Conservation (phyloP, 2,888 invertebrate species). For the Drosophila conformis region DNA sequence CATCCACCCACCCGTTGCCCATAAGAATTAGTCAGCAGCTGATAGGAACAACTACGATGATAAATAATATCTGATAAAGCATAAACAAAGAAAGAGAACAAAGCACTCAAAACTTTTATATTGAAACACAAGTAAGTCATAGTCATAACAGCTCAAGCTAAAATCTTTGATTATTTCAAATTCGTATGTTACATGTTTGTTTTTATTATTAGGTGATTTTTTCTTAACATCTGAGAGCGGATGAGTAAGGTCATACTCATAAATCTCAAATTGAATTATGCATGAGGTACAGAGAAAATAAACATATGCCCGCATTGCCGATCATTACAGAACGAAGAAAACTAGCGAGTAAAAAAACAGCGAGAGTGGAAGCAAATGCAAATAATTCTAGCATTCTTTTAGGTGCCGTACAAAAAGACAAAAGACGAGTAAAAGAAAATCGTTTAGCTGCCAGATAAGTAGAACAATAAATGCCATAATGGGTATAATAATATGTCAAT, state of each 20-base stretch:
- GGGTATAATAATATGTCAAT: not conserved
- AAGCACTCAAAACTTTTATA: not conserved
- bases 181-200: not conserved
- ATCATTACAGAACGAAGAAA: conserved; percentile 11
- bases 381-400: conserved; percentile 57
- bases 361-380: not conserved
- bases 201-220: not conserved
- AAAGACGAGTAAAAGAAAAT: not conserved
- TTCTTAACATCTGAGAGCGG: not conserved
- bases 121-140: not conserved
- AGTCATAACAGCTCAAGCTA: not conserved
- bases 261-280: conserved; percentile 58
- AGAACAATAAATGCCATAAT: not conserved
- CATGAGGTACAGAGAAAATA: conserved; percentile 14
- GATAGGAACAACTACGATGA: not conserved
- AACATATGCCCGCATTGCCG: conserved; percentile 23
- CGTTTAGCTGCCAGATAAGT: not conserved
- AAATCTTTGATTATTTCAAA: not conserved
- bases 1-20: not conserved
- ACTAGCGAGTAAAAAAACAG: conserved; percentile 13
- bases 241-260: conserved; percentile 43
- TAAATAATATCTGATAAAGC: not conserved
- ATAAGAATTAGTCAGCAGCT: not conserved
- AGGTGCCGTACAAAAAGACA: conserved; percentile 41
- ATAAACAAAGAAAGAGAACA: not conserved